Percentiles rank a stretch among this genome's conserved stretches.
These are phyloP conservation scores for Drosophila prolongata DNA, from an alignment of 2,888 invertebrate genomes.

Conservation along the genomic window DNA sequence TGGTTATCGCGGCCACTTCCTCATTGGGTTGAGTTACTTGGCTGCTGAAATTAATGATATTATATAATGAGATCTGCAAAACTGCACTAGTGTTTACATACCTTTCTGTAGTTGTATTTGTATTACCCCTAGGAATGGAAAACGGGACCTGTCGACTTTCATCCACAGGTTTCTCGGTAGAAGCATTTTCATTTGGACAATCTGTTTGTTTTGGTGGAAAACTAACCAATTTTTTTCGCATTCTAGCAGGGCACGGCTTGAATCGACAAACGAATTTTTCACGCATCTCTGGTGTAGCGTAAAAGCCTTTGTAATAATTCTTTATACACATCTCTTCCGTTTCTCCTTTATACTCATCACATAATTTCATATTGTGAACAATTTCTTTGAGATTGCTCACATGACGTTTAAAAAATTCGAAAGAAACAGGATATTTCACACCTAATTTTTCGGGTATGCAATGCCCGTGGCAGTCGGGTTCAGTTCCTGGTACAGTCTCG, in stretches of 20 bases:
- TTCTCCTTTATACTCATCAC: constrained; percentile 28
- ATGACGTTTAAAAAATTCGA: neutral
- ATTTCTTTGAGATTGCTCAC: constrained; percentile 28
- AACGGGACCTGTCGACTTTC: neutral
- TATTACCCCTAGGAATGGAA: no score
- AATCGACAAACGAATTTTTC: constrained; percentile 31
- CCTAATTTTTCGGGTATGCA: no score
- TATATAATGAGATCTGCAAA: no score
- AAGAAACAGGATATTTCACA: neutral
- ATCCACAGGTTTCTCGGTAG: neutral
- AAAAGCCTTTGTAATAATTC: constrained; percentile 52
- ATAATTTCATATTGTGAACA: constrained; percentile 34
- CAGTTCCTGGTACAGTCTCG: no score
- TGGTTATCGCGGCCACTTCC: no score
- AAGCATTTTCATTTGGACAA: neutral
- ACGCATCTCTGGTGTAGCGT: constrained; percentile 40
- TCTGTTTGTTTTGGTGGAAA: neutral
- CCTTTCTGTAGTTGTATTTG: no score
- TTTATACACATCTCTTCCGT: constrained; percentile 25
- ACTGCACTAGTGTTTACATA: no score
- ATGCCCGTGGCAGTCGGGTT: no score
- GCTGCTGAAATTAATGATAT: no score
- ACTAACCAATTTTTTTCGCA: constrained; percentile 10
- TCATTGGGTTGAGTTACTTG: no score
- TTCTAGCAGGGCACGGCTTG: constrained; percentile 44